Evolutionary conservation across 2,113 vertebrate genomes (phyloP).

Genomic region (Halichoeres trimaculatus): DNA sequence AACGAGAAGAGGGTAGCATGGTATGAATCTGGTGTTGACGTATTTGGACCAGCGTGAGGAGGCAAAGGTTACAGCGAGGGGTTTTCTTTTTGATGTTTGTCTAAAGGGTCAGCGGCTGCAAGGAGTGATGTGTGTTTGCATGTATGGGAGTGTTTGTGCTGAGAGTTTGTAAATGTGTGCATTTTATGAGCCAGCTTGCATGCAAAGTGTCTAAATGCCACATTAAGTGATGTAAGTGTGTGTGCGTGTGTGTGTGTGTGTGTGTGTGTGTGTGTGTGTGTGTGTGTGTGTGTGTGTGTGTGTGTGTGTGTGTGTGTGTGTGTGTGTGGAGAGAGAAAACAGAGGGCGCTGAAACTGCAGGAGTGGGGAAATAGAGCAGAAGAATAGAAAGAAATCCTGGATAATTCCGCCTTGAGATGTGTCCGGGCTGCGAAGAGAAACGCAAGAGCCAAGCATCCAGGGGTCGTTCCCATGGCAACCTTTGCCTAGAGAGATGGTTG

Average conservation of each 20-base stretch:
- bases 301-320: constrained; percentile 12
- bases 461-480: constrained; percentile 86
- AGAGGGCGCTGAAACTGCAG: constrained; percentile 45
- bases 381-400: constrained; percentile 77
- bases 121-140: constrained; percentile 15
- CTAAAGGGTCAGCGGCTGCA: neutral
- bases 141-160: neutral
- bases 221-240: constrained; percentile 16
- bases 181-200: constrained; percentile 21
- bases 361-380: constrained; percentile 83
- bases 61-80: neutral
- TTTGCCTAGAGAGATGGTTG: constrained; percentile 82
- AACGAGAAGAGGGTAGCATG: constrained; percentile 7
- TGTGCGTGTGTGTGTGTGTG: constrained; percentile 1
- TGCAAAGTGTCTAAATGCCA: constrained; percentile 35
- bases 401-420: constrained; percentile 77
- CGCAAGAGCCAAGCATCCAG: constrained; percentile 69
- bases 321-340: constrained; percentile 18
- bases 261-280: constrained; percentile 1
- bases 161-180: constrained; percentile 15
- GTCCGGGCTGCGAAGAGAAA: constrained; percentile 57
- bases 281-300: neutral
- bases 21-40: constrained; percentile 5
- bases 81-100: neutral
- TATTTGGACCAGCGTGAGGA: neutral